Evolutionary conservation across 2,888 invertebrate genomes (phyloP), one percentile per base, ranked within the genome.

Genomic region (Pogonocherus hispidulus): DNA sequence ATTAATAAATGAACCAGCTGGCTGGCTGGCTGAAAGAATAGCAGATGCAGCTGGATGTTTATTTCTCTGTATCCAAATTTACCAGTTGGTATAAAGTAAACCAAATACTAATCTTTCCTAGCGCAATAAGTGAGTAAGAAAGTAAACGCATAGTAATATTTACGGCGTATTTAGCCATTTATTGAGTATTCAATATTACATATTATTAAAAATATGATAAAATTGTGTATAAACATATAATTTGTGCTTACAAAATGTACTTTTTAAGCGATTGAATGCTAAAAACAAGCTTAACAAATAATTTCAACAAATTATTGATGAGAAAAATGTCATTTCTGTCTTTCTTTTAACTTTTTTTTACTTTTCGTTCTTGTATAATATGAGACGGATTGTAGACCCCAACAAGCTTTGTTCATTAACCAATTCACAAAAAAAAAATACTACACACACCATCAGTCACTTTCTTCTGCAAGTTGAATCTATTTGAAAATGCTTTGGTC

Each of bases 141-240:
- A n/a, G n/a, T n/a, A n/a, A n/a, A 55, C 20, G 6, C 11, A 20
- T 3, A 9, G 18, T 32, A 23, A 47, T 47, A 11, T 59, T 59
- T 32, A 55, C 16, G 67, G 56, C 62, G 18, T 18, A 47, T 41
- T 18, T 18, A 51, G 74, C 72, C 71, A 27, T 75, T 73, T 75
- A 75, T 72, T 73, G 69, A 75, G 67, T 74, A 75, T 71, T 73
- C 71, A 73, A 73, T 76, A 76, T 77, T 79, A 80, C 78, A 81
- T 82, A 80, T 80, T 83, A 83, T 84, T 84, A 84, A 85, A 85
- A 85, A 85, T 85, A 84, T 84, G 83, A 83, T 84, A 85, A 84
- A 84, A 80, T 80, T 78, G 85, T 84, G 85, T 84, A 84, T 84
- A 85, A 85, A 84, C 84, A 84, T 84, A 85, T 83, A 76, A 77